Conservation (phyloP, 2,113 vertebrate genomes). For the Camelus dromedarius region DNA sequence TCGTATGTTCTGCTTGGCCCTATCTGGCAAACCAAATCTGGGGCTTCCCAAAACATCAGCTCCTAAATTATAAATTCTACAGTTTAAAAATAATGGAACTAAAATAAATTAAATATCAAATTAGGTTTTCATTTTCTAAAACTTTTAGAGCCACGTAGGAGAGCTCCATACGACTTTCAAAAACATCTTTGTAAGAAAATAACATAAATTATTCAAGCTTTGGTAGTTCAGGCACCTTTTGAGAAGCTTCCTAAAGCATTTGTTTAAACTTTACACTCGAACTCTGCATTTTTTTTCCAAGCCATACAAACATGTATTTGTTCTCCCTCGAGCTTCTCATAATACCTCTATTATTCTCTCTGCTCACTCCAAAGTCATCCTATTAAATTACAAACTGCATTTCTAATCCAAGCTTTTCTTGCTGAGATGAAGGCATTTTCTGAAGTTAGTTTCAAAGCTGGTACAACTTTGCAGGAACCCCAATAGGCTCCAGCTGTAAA, state of each 20-base stretch:
- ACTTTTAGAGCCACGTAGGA: neutral
- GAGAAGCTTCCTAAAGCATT: slow-evolving; percentile 17
- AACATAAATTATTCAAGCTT: neutral
- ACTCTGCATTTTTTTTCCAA: neutral
- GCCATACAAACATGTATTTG: neutral
- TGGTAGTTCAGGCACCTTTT: neutral
- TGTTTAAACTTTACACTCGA: slow-evolving; percentile 51
- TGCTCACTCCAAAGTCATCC: slow-evolving; percentile 8
- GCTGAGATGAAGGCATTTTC: slow-evolving; percentile 6
- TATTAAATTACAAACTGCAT: slow-evolving; percentile 40
- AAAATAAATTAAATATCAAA: slow-evolving; percentile 28
- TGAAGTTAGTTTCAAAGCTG: slow-evolving; percentile 13
- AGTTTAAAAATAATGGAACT: slow-evolving; percentile 28
- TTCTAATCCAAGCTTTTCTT: slow-evolving; percentile 45
- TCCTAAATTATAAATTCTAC: slow-evolving; percentile 19
- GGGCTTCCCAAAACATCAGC: neutral
- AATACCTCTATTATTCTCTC: neutral
- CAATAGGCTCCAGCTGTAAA: slow-evolving; percentile 34
- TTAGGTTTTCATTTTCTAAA: slow-evolving; percentile 20
- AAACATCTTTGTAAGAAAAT: neutral
- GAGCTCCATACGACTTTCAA: neutral
- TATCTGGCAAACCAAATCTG: neutral
- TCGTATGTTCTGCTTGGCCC: neutral
- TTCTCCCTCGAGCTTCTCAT: neutral
- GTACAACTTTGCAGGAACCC: neutral